Evolutionary conservation across 2,113 vertebrate species (phyloP), one percentile per base, ranked within the genome.

Genomic region (Rhynchomys soricoides): DNA sequence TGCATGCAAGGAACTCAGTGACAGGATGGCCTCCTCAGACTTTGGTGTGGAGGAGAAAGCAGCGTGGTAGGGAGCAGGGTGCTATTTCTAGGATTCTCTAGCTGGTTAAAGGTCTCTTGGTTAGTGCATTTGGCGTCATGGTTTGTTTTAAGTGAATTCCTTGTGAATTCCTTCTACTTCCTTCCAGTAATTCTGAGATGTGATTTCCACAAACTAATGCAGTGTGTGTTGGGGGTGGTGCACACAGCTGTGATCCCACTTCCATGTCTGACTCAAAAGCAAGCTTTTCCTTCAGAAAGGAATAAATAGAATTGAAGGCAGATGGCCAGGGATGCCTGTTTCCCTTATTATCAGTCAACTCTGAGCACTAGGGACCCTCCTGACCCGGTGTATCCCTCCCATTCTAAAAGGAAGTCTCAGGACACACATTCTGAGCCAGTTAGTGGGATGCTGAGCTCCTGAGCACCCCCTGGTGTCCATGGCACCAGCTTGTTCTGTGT

Each of bases 141-240:
- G 71, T 88, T 92, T 95, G 81, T 64, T 95, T 96, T 94, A 86
- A 79, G 64, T 87, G 34, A 87, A 86, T 96, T 94, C 73, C 78
- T 93, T 91, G 64, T 87, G 34, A 87, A 86, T 96, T 94, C 73
- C 78, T 93, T 91, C 85, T 81, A 83, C 94, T 70, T 96, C 62
- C 40, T 91, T 55, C 73, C 73, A 92, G 81, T 50, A 73, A 92
- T 96, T 97, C 93, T 96, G 71, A 68, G 92, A 68, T 96, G 78
- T 77, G 71, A 31, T 91, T 97, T 88, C 68, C 81, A 73, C 83
- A 68, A 95, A 92, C 77, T 75, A 70, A 66, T 1, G 0, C 50
- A 71, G 50, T 15, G 57, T 87, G 66, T 26, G 34, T n/a, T 50
- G 45, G 45, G 43, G 31, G 19, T 37, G 43, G 31, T 48, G 85